Base-by-base conservation (phyloP, 2,797 vertebrate species). In the Fistularia tabacaria region DNA sequence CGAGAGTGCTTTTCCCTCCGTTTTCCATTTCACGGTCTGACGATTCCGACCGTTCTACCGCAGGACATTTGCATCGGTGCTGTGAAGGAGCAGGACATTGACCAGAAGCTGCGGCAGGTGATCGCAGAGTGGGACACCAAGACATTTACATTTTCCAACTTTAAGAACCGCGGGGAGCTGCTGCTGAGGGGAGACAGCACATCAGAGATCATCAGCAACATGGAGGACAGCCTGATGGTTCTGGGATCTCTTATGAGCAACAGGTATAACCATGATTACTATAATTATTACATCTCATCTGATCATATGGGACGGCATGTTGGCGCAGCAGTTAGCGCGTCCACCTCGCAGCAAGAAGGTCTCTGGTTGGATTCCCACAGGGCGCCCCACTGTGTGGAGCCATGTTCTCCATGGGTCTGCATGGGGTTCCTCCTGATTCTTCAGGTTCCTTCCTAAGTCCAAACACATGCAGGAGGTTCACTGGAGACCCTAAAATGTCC, bases 181-280 rank as follows among this genome's bases (percentile, higher is more conserved):
- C 88, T 94, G 57, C 82, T 94, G 13, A 92, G 84, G 71, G 93
- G 92, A 14, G 85, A 90, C 1, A 92, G 93, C 71, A 85, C 75
- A 1, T 51, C 81, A 0, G 93, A 94, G 72, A 93, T 92, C 52
- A 82, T 93, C 61, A 76, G 87, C 49, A 74, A 89, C 73, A 85
- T 94, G 83, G 93, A 94, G 81, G 93, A 94, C 76, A 93, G 91
- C 48, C 85, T 94, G 42, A 92, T 94, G 92, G 66, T 92, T 49
- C 68, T 94, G 72, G 83, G 88, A 0, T 94, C 93, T 0, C 89
- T 94, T 69, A 88, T 94, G 77, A 93, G 88, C 78, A 94, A 92
- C 87, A 91, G 93, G 93, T 93, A n/a, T 25, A 9, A 42, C 9
- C 13, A 38, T 14, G 8, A n/a, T 8, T 8, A 40, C 2, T 40